A percentile compares a stretch with the other conserved stretches of the same genome.
These are phyloP conservation scores for Oconnorella tubifera DNA, from an alignment of 2,888 invertebrate genomes.

Conservation along the genomic window DNA sequence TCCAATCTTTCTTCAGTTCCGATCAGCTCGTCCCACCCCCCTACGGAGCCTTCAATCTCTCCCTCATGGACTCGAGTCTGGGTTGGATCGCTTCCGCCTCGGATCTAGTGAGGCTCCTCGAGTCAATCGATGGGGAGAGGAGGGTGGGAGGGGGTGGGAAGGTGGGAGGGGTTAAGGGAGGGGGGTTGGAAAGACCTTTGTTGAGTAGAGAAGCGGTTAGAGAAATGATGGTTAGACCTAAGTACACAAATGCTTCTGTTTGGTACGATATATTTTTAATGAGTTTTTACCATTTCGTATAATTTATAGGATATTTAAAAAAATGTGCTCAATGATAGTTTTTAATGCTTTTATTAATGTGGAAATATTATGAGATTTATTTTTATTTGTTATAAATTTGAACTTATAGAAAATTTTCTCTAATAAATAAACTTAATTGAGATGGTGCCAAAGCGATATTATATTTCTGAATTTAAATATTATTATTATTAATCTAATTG, in stretches of 20 bases:
- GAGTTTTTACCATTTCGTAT: too few species aligned
- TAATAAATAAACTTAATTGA: too few species aligned
- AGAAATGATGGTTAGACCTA: slow-evolving; percentile 24
- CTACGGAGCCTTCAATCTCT: slow-evolving; percentile 46
- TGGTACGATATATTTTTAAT: slow-evolving; percentile 2
- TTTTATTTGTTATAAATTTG: too few species aligned
- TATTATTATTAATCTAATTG: too few species aligned
- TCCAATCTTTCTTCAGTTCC: slow-evolving; percentile 20
- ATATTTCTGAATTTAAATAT: too few species aligned
- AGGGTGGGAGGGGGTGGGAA: too few species aligned
- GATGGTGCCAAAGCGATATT: too few species aligned
- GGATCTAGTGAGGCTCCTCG: slow-evolving; percentile 37
- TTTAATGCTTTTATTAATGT: too few species aligned
- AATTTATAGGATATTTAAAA: too few species aligned
- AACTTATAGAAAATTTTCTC: too few species aligned
- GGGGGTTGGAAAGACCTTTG: neutral
- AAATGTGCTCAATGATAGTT: too few species aligned
- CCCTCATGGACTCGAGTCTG: slow-evolving; percentile 44
- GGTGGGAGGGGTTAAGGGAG: neutral
- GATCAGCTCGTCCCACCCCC: slow-evolving; percentile 40
- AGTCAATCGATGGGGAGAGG: slow-evolving; percentile 17
- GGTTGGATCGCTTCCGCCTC: slow-evolving; percentile 45
- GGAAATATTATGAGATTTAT: too few species aligned
- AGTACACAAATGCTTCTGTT: slow-evolving; percentile 11
- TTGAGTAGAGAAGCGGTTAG: slow-evolving; percentile 9